Conservation (phyloP, 2,888 invertebrate species). For the Gastracanthus pulcherrimus region DNA sequence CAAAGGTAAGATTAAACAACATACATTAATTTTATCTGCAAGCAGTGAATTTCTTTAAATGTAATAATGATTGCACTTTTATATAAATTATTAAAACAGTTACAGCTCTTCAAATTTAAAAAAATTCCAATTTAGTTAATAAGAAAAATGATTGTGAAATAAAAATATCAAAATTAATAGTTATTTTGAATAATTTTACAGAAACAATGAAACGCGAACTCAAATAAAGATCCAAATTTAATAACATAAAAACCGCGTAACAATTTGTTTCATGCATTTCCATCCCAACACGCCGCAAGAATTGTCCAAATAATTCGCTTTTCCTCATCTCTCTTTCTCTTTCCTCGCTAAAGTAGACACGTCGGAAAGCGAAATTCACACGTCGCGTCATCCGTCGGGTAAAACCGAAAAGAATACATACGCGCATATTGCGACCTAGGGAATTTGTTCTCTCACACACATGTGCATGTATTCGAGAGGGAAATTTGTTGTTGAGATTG, state of each 20-base stretch:
- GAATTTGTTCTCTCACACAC: neutral
- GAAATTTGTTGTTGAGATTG: neutral
- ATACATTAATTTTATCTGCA: too few species aligned
- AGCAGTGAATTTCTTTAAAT: too few species aligned
- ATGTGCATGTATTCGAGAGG: neutral
- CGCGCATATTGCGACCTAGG: neutral
- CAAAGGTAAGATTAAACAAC: too few species aligned
- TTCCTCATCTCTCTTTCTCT: neutral
- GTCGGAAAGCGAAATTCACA: conserved; percentile 27
- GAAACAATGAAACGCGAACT: neutral
- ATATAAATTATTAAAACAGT: too few species aligned
- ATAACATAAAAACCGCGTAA: neutral
- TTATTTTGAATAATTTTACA: neutral
- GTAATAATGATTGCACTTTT: too few species aligned
- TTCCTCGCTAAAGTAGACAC: neutral
- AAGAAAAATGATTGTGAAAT: too few species aligned
- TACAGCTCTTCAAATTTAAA: too few species aligned
- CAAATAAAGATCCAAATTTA: neutral
- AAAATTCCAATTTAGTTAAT: too few species aligned
- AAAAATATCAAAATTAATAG: too few species aligned
- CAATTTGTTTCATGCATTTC: neutral
- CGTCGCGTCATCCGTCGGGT: conserved; percentile 21
- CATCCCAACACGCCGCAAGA: neutral
- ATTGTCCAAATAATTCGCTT: conserved; percentile 9
- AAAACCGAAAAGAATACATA: neutral